phyloP scores from a whole-genome alignment of 2,113 vertebrate genomes.

The Hipposideros armiger region DNA sequence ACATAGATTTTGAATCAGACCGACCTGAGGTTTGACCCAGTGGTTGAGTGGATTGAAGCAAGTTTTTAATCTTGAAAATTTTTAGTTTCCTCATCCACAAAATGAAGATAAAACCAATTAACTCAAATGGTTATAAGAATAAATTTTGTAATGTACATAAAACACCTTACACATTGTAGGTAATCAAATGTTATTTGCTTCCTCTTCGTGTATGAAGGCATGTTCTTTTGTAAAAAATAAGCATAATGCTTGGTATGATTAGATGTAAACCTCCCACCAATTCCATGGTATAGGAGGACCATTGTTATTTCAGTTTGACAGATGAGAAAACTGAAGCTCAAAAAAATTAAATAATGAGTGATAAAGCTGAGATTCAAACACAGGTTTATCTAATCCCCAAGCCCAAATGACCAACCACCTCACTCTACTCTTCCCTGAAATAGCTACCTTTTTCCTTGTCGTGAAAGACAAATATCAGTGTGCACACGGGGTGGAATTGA shows the following conservation, averaged over 20 bases:
- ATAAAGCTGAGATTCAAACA: constrained; percentile 30
- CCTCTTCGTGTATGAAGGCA: not conserved
- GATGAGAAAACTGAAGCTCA: not conserved
- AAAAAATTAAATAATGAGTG: not conserved
- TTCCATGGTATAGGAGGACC: not conserved
- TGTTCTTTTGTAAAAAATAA: not conserved
- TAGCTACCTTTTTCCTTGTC: not conserved
- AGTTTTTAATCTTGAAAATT: not conserved
- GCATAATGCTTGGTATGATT: not conserved
- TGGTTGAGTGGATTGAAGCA: not conserved
- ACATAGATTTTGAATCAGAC: not conserved
- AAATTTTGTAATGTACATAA: not conserved
- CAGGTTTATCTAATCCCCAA: not conserved
- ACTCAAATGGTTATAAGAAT: not conserved
- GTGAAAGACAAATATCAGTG: not conserved
- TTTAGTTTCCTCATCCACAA: not conserved
- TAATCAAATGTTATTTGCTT: not conserved
- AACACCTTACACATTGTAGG: not conserved
- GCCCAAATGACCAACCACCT: not conserved
- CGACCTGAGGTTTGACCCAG: not conserved
- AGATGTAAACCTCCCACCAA: not conserved
- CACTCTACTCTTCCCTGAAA: not conserved
- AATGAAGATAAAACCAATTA: not conserved
- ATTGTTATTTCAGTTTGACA: not conserved
- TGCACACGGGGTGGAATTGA: not conserved